Evolutionary conservation across 1,140 invertebrate species (phyloP), one percentile per base, ranked within the genome.

Genomic region (Lasaia peninsularis): DNA sequence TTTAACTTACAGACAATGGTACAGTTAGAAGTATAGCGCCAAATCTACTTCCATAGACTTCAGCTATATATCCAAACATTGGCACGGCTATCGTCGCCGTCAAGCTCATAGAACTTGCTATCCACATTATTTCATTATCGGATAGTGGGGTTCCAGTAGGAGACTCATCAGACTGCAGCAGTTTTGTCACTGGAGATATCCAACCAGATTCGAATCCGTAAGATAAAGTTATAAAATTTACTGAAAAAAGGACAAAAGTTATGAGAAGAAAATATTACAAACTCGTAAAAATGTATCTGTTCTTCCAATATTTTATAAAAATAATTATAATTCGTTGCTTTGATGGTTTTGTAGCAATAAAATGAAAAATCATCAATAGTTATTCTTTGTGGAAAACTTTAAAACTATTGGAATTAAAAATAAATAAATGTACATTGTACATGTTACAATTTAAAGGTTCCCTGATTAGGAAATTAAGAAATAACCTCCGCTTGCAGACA

Each of bases 171-270:
- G 83, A 82, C 52, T 85, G 78, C 0, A 92, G 59, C n/a, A 75
- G 49, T 1, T 87, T 86, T 6, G 87, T 73, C 50, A 86, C 75
- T 1, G 91, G 90, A 0, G 92, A 91, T 4, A 88, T 66, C 91
- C 91, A 92, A 5, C 91, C 91, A 2, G 87, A 58, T 33, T 89
- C 80, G 8, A 84, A 72, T 0, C 92, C 92, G 52, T 91, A 90
- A 0, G 74, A 64, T 2, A 92, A 53, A 0, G 75, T 33, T 5
- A 87, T 71, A 0, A 91, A 32, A 61, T 92, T 92, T 11, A 80
- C 92, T 92, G 73, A 5, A 65, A 67, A 11, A 14, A 12, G 28
- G n/a, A n/a, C n/a, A n/a, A 58, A 9, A 37, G 37, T 40, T 35
- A n/a, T 3, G 12, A 9, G 12, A 35, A n/a, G 12, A 35, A 35